Percentiles rank a stretch among this genome's conserved stretches.
These are phyloP conservation scores for Caenorhabditis doughertyi DNA, from an alignment of 2,888 invertebrate species.

Conservation along the genomic window DNA sequence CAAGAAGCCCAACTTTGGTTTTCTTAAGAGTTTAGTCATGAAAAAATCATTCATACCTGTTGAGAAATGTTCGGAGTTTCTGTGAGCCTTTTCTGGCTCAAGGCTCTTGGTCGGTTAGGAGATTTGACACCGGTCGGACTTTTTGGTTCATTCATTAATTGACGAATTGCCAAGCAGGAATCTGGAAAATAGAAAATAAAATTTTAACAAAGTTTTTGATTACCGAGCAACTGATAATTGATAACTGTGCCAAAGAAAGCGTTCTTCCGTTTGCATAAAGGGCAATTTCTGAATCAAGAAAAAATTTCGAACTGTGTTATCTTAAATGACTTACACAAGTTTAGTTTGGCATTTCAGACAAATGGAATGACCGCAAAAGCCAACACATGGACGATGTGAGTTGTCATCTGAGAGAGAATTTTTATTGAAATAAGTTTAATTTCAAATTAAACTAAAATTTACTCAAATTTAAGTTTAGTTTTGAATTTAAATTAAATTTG, in stretches of 20 bases:
- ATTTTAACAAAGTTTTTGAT: neutral
- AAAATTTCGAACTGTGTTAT: neutral
- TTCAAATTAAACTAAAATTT: too few species aligned
- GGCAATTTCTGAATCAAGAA: slow-evolving; percentile 54
- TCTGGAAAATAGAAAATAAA: slow-evolving; percentile 14
- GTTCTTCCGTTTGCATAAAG: slow-evolving; percentile 64
- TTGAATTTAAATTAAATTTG: too few species aligned
- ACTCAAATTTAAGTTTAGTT: too few species aligned
- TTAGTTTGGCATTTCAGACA: slow-evolving; percentile 62
- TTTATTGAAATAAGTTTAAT: neutral
- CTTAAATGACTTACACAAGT: slow-evolving; percentile 50
- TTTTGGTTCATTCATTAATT: slow-evolving; percentile 47
- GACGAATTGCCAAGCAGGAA: slow-evolving; percentile 52
- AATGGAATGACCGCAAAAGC: slow-evolving; percentile 65
- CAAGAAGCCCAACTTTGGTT: neutral
- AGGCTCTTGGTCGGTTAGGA: slow-evolving; percentile 33
- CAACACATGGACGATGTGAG: slow-evolving; percentile 63
- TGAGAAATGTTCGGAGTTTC: slow-evolving; percentile 66
- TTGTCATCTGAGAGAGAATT: slow-evolving; percentile 48
- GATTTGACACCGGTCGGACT: slow-evolving; percentile 33
- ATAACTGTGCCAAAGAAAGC: slow-evolving; percentile 64
- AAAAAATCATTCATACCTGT: slow-evolving; percentile 29
- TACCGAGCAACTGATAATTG: slow-evolving; percentile 64
- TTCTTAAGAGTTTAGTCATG: neutral
- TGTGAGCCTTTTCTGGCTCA: slow-evolving; percentile 29